Conservation (phyloP, 2,797 vertebrate species). For the Epinephelus awoara region DNA sequence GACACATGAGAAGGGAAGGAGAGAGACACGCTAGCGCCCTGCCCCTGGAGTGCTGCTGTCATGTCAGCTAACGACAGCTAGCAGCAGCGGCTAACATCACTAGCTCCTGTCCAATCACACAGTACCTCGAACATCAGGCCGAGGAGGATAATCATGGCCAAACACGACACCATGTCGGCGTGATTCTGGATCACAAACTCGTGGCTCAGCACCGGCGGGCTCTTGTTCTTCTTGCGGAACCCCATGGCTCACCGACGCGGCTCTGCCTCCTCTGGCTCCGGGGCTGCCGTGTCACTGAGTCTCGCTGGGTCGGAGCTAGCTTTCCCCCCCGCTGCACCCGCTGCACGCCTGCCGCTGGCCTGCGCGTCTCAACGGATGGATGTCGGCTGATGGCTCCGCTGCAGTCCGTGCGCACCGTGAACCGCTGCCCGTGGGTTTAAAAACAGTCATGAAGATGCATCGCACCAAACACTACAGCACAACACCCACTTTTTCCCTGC, state of each 20-base stretch:
- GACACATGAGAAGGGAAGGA: constrained; percentile 74
- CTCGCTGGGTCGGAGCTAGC: constrained; percentile 45
- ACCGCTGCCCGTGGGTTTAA: constrained; percentile 61
- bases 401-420: constrained; percentile 43
- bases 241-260: constrained; percentile 78
- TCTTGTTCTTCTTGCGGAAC: constrained; percentile 88
- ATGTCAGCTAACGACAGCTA: constrained; percentile 68
- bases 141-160: constrained; percentile 85
- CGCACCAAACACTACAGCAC: constrained; percentile 56
- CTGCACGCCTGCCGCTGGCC: constrained; percentile 41
- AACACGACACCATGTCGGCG: constrained; percentile 83
- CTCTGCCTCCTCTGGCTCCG: constrained; percentile 33
- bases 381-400: constrained; percentile 23
- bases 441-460: constrained; percentile 71
- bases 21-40: constrained; percentile 56
- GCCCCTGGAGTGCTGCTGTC: constrained; percentile 68
- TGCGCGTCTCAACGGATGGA: constrained; percentile 42
- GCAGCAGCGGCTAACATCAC: constrained; percentile 58
- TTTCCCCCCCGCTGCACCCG: constrained; percentile 21
- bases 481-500: constrained; percentile 75
- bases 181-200: constrained; percentile 90
- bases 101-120: constrained; percentile 33
- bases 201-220: constrained; percentile 86
- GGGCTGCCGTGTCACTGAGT: constrained; percentile 38
- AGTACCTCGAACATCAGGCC: constrained; percentile 88